Evolutionary conservation across 2,113 vertebrate species (phyloP), one percentile per base, ranked within the genome.

Genomic region (Dipodomys merriami): DNA sequence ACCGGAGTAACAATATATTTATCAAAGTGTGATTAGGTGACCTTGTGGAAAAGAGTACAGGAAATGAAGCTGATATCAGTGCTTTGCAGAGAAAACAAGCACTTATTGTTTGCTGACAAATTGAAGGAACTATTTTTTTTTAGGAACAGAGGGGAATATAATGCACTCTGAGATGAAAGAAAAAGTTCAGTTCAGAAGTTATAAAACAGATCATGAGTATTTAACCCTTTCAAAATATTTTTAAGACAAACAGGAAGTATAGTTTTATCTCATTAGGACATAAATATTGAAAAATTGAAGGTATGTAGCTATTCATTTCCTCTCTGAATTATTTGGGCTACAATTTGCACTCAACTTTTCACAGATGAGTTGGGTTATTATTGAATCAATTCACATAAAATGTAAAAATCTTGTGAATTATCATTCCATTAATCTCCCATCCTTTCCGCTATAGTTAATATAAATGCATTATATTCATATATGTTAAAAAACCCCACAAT

Each of bases 31-130:
- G 88, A 94, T 91, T 95, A 91, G 95, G 22, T 88, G 69, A 86
- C 85, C 78, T 90, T 72, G 60, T 73, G 65, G 46, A 88, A 49
- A 87, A 88, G 13, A 49, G 23, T 49, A n/a, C 90, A 96, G 95
- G 94, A 96, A 96, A 96, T 93, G 35, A 88, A 92, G 60, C 53
- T 83, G 73, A 94, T 90, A 96, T 68, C 89, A 95, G 73, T 27
- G 71, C 39, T 49, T 78, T 44, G 60, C 49, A 88, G 94, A 94
- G 71, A 94, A 93, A 92, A 95, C 25, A 93, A 92, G 86, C 15
- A 23, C 53, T 73, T 27, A 20, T 57, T 88, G 80, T 64, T 69
- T 67, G 91, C n/a, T 91, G 49, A 49, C 12, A 49, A 94, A 95
- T 11, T 90, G 46, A 95, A 82, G 15, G 53, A 39, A 49, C 30